Percentiles rank a stretch among this genome's conserved stretches.
phyloP scores from a whole-genome alignment of 1,140 invertebrate species.

The Agrilus planipennis region DNA sequence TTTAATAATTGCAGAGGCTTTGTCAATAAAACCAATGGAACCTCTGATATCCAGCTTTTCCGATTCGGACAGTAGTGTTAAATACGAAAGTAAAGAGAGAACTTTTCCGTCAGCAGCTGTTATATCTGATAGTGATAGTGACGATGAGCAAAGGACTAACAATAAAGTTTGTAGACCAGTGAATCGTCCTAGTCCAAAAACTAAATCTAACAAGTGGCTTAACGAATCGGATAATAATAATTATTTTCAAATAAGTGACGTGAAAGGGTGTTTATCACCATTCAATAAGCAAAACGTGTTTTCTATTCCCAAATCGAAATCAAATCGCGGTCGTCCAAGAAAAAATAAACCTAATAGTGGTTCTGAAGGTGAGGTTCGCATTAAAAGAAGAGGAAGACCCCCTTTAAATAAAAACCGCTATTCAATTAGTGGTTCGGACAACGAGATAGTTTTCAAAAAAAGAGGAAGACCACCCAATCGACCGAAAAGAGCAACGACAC shows the following conservation, averaged over 20 bases:
- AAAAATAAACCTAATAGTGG: slow-evolving; percentile 31
- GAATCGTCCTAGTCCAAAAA: slow-evolving; percentile 21
- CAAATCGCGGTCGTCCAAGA: slow-evolving; percentile 27
- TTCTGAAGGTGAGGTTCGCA: slow-evolving; percentile 9
- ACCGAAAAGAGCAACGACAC: slow-evolving; percentile 14
- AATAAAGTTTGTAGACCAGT: slow-evolving; percentile 21
- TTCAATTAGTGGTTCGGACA: slow-evolving; percentile 11
- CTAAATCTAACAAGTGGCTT: slow-evolving; percentile 21
- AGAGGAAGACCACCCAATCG: slow-evolving; percentile 11
- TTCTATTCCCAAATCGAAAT: slow-evolving; percentile 16
- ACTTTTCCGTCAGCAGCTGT: slow-evolving; percentile 13
- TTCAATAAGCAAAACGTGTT: slow-evolving; percentile 7
- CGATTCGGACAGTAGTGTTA: slow-evolving; percentile 22
- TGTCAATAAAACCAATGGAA: slow-evolving; percentile 13
- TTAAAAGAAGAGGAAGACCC: slow-evolving; percentile 32
- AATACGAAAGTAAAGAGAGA: slow-evolving; percentile 12
- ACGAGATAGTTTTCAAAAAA: slow-evolving; percentile 10
- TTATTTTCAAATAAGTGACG: background rate
- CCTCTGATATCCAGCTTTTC: slow-evolving; percentile 28
- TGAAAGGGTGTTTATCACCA: background rate
- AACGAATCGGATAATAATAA: slow-evolving; percentile 24
- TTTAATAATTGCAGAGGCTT: slow-evolving; percentile 35
- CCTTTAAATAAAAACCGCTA: slow-evolving; percentile 25
- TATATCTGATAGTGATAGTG: slow-evolving; percentile 21
- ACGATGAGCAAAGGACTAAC: slow-evolving; percentile 19